Evolutionary conservation across 1,140 invertebrate species (phyloP), one percentile per base, ranked within the genome.

Genomic region (Tetragonula clypearis): DNA sequence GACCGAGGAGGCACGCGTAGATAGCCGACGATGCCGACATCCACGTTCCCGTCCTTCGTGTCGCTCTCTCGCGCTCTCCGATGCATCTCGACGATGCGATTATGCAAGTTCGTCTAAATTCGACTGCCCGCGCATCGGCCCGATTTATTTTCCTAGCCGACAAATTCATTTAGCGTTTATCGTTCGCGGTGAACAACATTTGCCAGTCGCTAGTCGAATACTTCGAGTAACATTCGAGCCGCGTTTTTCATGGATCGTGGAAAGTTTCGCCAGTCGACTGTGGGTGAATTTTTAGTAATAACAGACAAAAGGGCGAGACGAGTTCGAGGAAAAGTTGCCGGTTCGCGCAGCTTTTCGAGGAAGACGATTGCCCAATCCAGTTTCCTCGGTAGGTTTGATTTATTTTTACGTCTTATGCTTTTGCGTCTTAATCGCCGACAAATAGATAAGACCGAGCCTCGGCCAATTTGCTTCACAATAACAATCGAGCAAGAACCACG

Each of bases 1-100:
- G 92, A 88, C 86, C 90, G 87, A 86, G 87, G 90, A 92, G 91
- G 82, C 91, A 80, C 86, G 87, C 62, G 76, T 77, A 87, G 76
- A 79, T 65, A 73, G 77, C 71, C 78, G 80, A 68, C 80, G 62
- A 19, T 60, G 53, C 49, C 62, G 66, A 80, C 85, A 41, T 53
- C 69, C 30, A 66, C 26, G 30, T 23, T 30, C 58, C 41, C 55
- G 73, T 89, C 66, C 85, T 90, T 81, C 6, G 79, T 65, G 66
- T 23, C 8, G 41, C 41, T 49, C 17, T 17, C 19, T 30, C 30
- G 30, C 1, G 26, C 35, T 35, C 60, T 68, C 80, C 69, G 86
- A 88, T 90, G 41, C 6, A 49, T 88, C 90, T 86, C 79, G 41
- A 12, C 58, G 35, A 62, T 74, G 12, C 8, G 41, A 86, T 90